Evolutionary conservation across 1,140 invertebrate species (phyloP).

Genomic region (Drosophila watanabei): DNA sequence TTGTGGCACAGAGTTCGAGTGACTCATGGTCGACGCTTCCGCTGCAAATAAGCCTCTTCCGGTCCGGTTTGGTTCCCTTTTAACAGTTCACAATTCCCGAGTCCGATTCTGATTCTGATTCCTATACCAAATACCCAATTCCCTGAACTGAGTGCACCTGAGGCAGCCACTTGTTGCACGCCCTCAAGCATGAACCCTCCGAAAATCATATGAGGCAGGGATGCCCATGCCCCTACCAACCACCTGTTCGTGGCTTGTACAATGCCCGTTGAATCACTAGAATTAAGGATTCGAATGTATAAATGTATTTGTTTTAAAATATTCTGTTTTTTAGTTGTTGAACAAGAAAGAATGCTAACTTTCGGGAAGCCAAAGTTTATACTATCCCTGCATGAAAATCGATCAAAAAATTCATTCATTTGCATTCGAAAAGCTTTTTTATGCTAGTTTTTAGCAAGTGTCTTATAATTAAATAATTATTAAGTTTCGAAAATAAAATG

Average conservation of each 20-base stretch:
- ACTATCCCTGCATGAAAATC: too few relatives aligned
- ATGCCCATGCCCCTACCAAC: not conserved
- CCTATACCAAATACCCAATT: not conserved
- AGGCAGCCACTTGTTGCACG: conserved; percentile 52
- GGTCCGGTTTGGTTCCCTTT: conserved; percentile 34
- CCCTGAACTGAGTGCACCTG: conserved; percentile 21
- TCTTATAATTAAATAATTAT: too few relatives aligned
- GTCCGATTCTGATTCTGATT: conserved; percentile 4
- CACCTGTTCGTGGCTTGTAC: conserved; percentile 11
- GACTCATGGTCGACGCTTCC: conserved; percentile 29
- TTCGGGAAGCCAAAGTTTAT: too few relatives aligned
- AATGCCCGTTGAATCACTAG: not conserved
- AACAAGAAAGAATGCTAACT: too few relatives aligned
- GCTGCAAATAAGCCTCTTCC: conserved; percentile 72
- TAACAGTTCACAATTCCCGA: not conserved
- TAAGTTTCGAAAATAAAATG: too few relatives aligned
- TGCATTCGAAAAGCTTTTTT: too few relatives aligned
- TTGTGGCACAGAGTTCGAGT: conserved; percentile 13
- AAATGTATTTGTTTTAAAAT: too few relatives aligned
- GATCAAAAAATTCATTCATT: too few relatives aligned
- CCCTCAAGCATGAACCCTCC: conserved; percentile 41
- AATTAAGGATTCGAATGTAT: not conserved
- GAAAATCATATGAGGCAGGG: not conserved
- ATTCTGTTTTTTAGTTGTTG: too few relatives aligned
- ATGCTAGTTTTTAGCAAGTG: too few relatives aligned